Evolutionary conservation across 2,797 vertebrate species (phyloP), one percentile per base, ranked within the genome.

Genomic region (Rallus crepitans): DNA sequence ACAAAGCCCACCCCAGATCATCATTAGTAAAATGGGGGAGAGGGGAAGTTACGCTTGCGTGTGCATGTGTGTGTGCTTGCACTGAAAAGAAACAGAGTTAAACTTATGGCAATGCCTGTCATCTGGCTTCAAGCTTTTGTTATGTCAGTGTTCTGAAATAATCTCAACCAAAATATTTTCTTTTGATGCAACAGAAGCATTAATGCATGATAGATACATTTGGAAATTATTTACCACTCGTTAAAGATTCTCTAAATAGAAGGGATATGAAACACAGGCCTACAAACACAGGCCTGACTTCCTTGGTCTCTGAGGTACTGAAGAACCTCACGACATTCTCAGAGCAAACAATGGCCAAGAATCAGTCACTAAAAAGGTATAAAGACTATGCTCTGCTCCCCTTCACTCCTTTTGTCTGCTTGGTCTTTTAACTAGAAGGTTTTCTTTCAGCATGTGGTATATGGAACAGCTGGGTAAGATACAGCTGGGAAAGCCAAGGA

Each of bases 91-190:
- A 97, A 83, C 69, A 91, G 53, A 93, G 77, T 33, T 72, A 90
- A 96, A 95, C 88, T 85, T 56, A 72, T 6, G 40, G 47, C 6
- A 2, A 47, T 59, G 89, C 15, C 69, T 94, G 83, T 94, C 93
- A 93, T 94, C 81, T 95, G 91, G 53, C 48, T 93, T 94, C 56
- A 82, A 77, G 72, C 35, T 37, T 92, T 75, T 91, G 25, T 65
- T 92, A 64, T 66, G 90, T 52, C 72, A 76, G 60, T 80, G 48
- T 19, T 84, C 82, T 56, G 60, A 94, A 96, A 90, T 71, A 68
- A 85, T 90, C 80, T 87, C 91, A 87, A 96, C 47, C 7, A 89
- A 94, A 97, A 92, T 71, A 92, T 80, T 97, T 97, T 94, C 80
- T 95, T 96, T 96, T 92, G 90, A 89, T 94, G 75, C 85, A 94